Evolutionary conservation across 2,888 invertebrate genomes (phyloP).

Genomic region (Lasioglossum malachurum): DNA sequence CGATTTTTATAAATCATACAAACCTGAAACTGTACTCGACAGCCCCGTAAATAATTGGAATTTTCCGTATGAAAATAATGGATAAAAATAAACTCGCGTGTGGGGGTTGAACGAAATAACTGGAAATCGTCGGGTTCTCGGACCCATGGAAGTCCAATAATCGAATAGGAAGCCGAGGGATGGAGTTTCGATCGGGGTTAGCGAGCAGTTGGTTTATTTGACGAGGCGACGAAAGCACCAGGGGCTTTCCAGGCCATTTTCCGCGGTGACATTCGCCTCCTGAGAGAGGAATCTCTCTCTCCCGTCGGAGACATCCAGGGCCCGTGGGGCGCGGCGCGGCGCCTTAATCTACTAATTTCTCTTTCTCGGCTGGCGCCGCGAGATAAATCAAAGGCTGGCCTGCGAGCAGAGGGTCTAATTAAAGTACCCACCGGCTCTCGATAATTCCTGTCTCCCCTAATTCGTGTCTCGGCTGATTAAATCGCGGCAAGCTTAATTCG

Average conservation of each 20-base stretch:
- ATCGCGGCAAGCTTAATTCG: background rate
- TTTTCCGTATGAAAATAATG: background rate
- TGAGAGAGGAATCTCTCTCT: background rate
- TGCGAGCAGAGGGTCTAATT: constrained; percentile 31
- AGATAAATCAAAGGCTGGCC: constrained; percentile 28
- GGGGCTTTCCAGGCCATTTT: background rate
- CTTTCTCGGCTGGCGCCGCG: constrained; percentile 18
- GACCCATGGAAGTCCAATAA: background rate
- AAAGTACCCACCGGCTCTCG: constrained; percentile 18
- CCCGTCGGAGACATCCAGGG: background rate
- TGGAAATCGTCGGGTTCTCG: background rate
- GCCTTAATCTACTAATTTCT: constrained; percentile 49
- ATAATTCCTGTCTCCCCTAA: constrained; percentile 38
- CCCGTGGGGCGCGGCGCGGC: background rate
- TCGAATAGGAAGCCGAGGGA: background rate
- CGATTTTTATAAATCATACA: background rate
- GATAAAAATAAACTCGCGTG: background rate
- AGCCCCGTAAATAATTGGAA: background rate
- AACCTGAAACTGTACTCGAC: background rate
- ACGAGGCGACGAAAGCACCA: constrained; percentile 3
- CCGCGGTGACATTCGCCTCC: background rate
- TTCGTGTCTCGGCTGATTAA: constrained; percentile 37
- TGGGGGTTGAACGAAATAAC: background rate
- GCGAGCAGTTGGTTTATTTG: constrained; percentile 9
- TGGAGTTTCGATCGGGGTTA: constrained; percentile 1